Base-by-base conservation (phyloP, 2,113 vertebrate species). In the Prinia subflava region DNA sequence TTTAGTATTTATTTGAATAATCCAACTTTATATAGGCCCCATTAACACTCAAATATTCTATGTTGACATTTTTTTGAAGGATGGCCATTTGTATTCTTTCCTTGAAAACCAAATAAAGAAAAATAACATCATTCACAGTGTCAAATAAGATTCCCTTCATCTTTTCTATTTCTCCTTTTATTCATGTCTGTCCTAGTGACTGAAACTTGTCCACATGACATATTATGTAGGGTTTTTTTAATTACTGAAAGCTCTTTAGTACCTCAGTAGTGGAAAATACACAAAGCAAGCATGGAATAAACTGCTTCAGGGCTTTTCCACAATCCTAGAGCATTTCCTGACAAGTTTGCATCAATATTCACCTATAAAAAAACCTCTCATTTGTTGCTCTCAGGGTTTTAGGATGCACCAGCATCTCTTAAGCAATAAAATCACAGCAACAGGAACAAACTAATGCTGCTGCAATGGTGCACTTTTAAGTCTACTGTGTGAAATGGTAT, bases 1-100 rank as follows among this genome's bases (percentile, higher is more conserved):
- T 55, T 83, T 20, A 57, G 81, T 46, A 95, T 70, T 76, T 83
- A 63, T 90, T 79, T 92, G 90, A 91, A 81, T 93, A 71, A 50
- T 31, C n/a, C 64, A 42, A 44, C 53, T 82, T 79, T 33, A 71
- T 25, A 53, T 0, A 69, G 57, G 41, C 15, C 33, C 47, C 64
- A 65, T 60, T 64, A 87, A 89, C 13, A 71, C 44, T 35, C 2
- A 37, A 82, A 50, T 57, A 90, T 49, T 78, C 49, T 24, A 77
- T 19, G 42, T 0, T 67, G 77, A 25, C 6, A 1, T 27, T 46
- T 71, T 62, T 55, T 57, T 41, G 15, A 39, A 70, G 39, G 44
- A 80, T 59, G 47, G 37, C 27, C 63, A 74, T 33, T 57, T 65
- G 59, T 17, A 67, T 21, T 42, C 16, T 55, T 41, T 9, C 65